These are phyloP conservation scores for Struthio camelus DNA, from an alignment of 2,113 vertebrate species.

Conservation along the genomic window DNA sequence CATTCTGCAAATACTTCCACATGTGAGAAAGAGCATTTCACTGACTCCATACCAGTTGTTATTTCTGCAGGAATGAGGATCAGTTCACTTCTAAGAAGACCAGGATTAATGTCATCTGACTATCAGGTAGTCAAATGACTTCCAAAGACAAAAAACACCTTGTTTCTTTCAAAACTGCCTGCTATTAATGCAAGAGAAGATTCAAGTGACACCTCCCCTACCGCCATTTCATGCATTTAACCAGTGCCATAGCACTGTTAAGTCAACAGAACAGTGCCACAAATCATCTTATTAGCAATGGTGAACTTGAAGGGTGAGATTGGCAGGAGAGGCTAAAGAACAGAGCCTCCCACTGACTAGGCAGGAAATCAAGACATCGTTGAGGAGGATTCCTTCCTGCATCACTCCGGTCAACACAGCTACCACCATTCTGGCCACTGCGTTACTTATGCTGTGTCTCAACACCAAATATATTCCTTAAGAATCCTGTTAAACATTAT, in stretches of 20 bases:
- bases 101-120: background rate
- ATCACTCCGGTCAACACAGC: background rate
- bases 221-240: fast-evolving
- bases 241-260: fast-evolving
- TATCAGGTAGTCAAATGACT: background rate
- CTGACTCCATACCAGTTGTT: background rate
- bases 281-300: background rate
- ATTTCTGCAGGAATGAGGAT: background rate
- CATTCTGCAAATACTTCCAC: background rate
- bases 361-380: background rate
- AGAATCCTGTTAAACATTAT: background rate
- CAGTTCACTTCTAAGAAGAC: background rate
- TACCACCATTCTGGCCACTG: background rate
- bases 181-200: background rate
- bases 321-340: background rate
- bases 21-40: background rate
- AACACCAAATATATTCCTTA: background rate
- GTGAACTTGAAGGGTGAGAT: background rate
- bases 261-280: background rate
- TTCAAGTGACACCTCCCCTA: fast-evolving
- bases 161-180: background rate
- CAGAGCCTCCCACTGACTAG: background rate
- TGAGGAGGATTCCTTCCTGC: background rate
- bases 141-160: fast-evolving
- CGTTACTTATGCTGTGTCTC: background rate